Evolutionary conservation across 2,888 invertebrate genomes (phyloP).

Genomic region (Coenonympha glycerion): DNA sequence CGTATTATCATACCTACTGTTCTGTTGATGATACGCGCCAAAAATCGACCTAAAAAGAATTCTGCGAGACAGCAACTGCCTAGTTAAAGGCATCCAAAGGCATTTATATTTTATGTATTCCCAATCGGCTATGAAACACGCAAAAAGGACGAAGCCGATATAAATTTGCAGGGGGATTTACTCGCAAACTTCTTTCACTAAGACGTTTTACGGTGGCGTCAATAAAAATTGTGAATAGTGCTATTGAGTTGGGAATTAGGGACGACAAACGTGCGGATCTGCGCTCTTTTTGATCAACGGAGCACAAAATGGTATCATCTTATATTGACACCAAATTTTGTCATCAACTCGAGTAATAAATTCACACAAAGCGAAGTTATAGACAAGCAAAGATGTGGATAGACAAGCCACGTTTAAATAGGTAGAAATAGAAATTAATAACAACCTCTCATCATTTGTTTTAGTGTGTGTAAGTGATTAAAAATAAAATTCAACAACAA

Average conservation of each 20-base stretch:
- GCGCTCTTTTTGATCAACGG: constrained; percentile 7
- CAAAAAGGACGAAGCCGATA: constrained; percentile 23
- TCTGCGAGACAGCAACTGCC: no score
- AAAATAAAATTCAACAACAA: no score
- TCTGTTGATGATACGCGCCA: no score
- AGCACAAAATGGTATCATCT: constrained; percentile 21
- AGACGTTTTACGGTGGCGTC: constrained; percentile 27
- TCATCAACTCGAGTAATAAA: no score
- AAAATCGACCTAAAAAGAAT: no score
- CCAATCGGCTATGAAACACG: constrained; percentile 18
- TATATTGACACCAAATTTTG: constrained; percentile 48
- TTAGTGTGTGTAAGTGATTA: no score
- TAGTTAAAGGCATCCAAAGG: constrained; percentile 16
- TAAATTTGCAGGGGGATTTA: constrained; percentile 28
- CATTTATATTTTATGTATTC: constrained; percentile 22
- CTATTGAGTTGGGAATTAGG: constrained; percentile 32
- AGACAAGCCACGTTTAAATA: no score
- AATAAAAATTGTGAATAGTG: constrained; percentile 39
- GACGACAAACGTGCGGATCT: constrained; percentile 13
- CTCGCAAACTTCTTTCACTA: constrained; percentile 25
- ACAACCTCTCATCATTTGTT: no score
- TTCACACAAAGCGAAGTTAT: no score
- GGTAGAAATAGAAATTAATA: no score
- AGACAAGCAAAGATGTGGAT: no score
- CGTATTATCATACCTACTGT: no score